A percentile compares a stretch with the other conserved stretches of the same genome.
Conservation (phyloP, 2,797 vertebrate genomes). For the Selene dorsalis region DNA sequence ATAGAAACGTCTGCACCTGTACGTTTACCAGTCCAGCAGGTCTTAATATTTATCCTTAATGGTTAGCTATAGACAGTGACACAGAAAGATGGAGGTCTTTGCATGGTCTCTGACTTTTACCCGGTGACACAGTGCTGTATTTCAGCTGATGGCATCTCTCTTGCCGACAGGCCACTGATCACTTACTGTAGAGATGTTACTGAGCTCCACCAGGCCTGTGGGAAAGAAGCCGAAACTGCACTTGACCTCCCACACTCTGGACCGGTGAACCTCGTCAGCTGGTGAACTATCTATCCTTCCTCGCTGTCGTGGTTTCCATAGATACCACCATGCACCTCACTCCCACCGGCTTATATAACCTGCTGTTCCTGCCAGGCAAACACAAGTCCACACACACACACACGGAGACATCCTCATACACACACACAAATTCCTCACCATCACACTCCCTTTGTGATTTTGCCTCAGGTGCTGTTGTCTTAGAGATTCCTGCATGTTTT, state of each 20-base stretch:
- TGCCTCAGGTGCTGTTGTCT: conserved; percentile 33
- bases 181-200: not conserved
- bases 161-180: not conserved
- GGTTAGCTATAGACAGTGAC: not conserved
- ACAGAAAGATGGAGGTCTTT: not conserved
- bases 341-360: conserved; percentile 72
- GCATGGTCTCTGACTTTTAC: not conserved
- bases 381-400: conserved; percentile 41
- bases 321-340: conserved; percentile 67
- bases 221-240: conserved; percentile 30
- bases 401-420: conserved; percentile 17
- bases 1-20: not conserved
- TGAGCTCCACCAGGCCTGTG: not conserved
- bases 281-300: conserved; percentile 47
- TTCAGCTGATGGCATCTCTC: conserved; percentile 15
- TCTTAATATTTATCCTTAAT: not conserved
- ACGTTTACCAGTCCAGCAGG: not conserved
- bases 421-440: conserved; percentile 31
- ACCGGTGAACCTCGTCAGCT: conserved; percentile 31
- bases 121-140: conserved; percentile 24
- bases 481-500: conserved; percentile 33
- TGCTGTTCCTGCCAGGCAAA: conserved; percentile 47
- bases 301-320: conserved; percentile 68
- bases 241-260: conserved; percentile 31
- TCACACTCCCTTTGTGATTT: conserved; percentile 39